Evolutionary conservation across 1,140 invertebrate genomes (phyloP).

Genomic region (Maconellicoccus hirsutus): DNA sequence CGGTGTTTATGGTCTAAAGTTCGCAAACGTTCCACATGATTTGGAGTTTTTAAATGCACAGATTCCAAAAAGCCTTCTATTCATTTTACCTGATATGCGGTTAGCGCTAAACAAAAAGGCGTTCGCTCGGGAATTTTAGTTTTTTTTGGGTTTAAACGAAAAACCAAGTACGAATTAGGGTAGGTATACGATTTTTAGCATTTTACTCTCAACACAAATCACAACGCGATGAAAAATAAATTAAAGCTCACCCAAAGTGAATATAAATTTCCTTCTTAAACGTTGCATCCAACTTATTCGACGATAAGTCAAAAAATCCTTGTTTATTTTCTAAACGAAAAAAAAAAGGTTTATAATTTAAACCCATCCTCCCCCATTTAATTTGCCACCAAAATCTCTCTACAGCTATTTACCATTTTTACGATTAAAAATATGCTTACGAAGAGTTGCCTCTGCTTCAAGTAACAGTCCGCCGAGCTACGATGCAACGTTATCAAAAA

Average conservation of each 20-base stretch:
- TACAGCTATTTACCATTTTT: neutral
- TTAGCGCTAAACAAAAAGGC: neutral
- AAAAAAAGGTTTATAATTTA: neutral
- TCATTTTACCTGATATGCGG: neutral
- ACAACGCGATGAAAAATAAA: neutral
- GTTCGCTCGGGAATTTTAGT: too few species aligned
- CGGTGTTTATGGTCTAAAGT: neutral
- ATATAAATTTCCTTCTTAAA: neutral
- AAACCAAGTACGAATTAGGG: neutral
- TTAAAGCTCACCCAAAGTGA: neutral
- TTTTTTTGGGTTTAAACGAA: neutral
- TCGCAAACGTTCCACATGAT: neutral
- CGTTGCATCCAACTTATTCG: neutral
- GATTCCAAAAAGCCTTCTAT: neutral
- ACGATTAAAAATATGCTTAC: conserved; percentile 5
- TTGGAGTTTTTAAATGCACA: neutral
- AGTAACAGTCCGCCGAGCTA: neutral
- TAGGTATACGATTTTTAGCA: neutral
- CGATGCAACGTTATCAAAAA: neutral
- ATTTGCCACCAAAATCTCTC: neutral
- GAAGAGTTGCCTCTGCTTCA: neutral
- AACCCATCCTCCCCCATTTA: neutral
- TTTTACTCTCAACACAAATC: neutral
- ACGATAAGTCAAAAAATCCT: conserved; percentile 9
- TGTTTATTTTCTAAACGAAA: neutral